Conservation (phyloP, 2,113 vertebrate species). For the Cryptoleucopteryx plumbea region DNA sequence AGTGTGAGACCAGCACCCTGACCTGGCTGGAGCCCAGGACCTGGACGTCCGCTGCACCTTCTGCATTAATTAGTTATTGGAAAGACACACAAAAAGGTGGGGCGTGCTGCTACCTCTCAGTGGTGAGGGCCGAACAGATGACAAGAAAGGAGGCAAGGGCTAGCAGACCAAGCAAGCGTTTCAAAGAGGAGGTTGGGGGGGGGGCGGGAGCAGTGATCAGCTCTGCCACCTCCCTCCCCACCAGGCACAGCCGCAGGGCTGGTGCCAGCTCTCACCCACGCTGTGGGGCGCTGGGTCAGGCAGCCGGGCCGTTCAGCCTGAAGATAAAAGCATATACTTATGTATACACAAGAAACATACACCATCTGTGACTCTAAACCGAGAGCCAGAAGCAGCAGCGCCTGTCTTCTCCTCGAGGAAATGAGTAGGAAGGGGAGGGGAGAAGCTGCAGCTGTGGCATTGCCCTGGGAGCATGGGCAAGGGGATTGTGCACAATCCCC, state of each 20-base stretch:
- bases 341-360: background rate
- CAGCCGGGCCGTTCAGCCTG: rapidly evolving
- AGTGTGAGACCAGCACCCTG: too few relatives aligned
- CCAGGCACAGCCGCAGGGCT: rapidly evolving
- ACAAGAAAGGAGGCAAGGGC: background rate
- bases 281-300: rapidly evolving
- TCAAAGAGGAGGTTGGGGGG: rapidly evolving
- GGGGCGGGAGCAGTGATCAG: background rate
- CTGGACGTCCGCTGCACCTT: rapidly evolving
- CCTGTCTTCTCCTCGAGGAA: background rate
- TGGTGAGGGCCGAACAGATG: rapidly evolving
- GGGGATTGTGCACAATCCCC: too few relatives aligned
- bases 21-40: rapidly evolving
- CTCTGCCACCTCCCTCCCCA: background rate
- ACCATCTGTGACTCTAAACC: background rate
- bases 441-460: background rate
- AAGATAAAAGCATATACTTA: background rate
- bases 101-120: background rate
- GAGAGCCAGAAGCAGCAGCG: background rate
- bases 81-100: background rate
- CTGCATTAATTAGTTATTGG: rapidly evolving
- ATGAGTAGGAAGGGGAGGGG: too few relatives aligned
- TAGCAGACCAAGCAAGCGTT: rapidly evolving
- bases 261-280: rapidly evolving
- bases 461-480: background rate